Base-by-base conservation (phyloP, 1,140 invertebrate genomes). In the Portunus trituberculatus region DNA sequence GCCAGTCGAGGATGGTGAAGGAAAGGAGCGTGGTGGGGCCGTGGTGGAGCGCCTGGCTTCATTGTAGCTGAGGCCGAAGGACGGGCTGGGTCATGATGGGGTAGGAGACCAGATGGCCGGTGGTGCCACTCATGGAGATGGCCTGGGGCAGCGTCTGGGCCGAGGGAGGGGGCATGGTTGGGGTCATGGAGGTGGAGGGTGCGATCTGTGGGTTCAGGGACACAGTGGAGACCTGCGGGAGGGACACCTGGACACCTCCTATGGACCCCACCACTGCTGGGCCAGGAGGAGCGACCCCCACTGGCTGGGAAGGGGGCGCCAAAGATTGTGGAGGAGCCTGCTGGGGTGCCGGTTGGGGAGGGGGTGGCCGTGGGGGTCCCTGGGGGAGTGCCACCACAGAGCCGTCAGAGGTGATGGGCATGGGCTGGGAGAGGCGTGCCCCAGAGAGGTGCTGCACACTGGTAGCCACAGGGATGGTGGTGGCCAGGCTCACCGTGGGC, bases 21-120 rank as follows among this genome's bases (percentile, higher is more conserved):
- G 67, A 76, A 2, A 76, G 67, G 20, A 76, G 67, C 2, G 67
- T 76, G 67, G 67, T 76, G 67, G 67, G 67, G 67, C 67, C 67
- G n/a, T 76, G 67, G 67, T 76, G 90, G 90, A 31, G 59, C 52
- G 90, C 90, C 90, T 91, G 90, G 59, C 94, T 93, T 92, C 83
- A 96, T 86, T 96, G 93, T 8, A 96, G 52, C 83, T 96, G 95
- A 48, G 95, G 95, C 46, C 95, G 91, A 14, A 96, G 91, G 25
- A 93, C 95, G 29, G 95, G 95, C 32, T 96, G 95, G 25, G 95
- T 96, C 95, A 96, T 96, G 48, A 96, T 96, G 20, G 95, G 95
- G 48, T 96, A 96, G 29, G 95, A 92, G 7, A 96, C 95, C 7
- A 96, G 90, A 67, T 96, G 95, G 12, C 95, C 95, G 0, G 95